Evolutionary conservation across 64 coral and sea anemone genomes (phyloP).

Genomic region (Montipora cactus): DNA sequence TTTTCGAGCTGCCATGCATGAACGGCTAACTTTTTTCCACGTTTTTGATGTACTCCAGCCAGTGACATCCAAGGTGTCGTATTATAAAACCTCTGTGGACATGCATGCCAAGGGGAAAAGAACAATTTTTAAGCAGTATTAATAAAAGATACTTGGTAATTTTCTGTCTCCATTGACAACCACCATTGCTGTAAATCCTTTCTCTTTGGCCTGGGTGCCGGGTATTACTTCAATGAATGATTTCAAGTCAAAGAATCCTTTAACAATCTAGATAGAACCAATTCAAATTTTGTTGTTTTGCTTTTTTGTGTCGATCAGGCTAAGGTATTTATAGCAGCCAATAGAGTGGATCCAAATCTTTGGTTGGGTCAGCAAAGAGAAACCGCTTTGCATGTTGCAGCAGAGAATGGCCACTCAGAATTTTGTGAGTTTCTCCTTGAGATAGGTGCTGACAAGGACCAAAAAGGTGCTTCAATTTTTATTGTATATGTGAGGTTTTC

Average conservation of each 20-base stretch:
- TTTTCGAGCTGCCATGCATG: no score
- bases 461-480: slow-evolving; percentile 27
- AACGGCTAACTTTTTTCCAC: no score
- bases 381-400: slow-evolving; percentile 22
- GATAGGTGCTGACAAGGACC: slow-evolving; percentile 43
- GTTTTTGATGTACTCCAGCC: no score
- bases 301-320: background rate
- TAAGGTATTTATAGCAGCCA: background rate
- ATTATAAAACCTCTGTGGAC: no score
- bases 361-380: background rate
- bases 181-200: slow-evolving; percentile 85
- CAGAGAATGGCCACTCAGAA: slow-evolving; percentile 13
- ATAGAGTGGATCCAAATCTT: slow-evolving; percentile 53
- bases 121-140: no score
- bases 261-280: background rate
- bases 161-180: slow-evolving; percentile 94
- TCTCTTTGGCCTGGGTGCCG: slow-evolving; percentile 81
- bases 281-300: background rate
- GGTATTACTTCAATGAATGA: no score
- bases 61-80: no score
- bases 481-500: no score
- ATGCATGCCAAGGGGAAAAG: no score
- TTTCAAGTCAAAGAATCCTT: no score
- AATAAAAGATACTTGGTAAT: slow-evolving; percentile 91
- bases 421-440: slow-evolving; percentile 56